These are phyloP conservation scores for Siniperca undulata DNA, from an alignment of 2,797 vertebrate species.

Conservation along the genomic window DNA sequence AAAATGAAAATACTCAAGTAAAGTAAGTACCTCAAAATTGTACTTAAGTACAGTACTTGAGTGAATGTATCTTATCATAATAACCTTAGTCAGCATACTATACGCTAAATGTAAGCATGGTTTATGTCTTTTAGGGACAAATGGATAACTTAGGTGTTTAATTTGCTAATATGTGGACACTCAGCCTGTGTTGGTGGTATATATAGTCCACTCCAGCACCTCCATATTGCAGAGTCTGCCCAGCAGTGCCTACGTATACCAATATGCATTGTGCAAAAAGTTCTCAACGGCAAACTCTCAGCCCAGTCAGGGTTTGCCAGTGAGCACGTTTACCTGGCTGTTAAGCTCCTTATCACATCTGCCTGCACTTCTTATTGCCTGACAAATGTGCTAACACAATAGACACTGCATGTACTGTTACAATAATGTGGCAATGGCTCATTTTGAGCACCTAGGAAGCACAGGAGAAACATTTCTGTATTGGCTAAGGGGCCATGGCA, in stretches of 20 bases:
- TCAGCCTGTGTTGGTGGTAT: background rate
- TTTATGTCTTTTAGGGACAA: background rate
- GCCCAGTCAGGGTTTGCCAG: slow-evolving; percentile 13
- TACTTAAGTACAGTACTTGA: background rate
- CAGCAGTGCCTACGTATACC: background rate
- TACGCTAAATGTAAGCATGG: background rate
- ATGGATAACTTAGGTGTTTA: background rate
- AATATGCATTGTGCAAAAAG: slow-evolving; percentile 10
- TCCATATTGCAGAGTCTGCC: background rate
- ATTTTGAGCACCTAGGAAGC: slow-evolving; percentile 14
- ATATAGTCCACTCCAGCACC: background rate
- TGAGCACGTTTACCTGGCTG: slow-evolving; percentile 25
- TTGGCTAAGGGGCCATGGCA: slow-evolving; percentile 2
- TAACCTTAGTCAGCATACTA: background rate
- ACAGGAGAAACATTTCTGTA: background rate
- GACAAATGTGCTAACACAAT: slow-evolving; percentile 16
- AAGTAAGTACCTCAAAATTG: too few relatives aligned
- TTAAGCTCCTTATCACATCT: slow-evolving; percentile 48
- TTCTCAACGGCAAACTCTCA: slow-evolving; percentile 3
- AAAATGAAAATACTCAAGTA: too few relatives aligned
- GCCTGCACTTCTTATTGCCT: slow-evolving; percentile 23
- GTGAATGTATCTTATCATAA: background rate
- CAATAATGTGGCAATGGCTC: slow-evolving; percentile 3
- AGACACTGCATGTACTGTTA: background rate
- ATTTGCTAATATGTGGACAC: background rate